These are phyloP conservation scores for Idris sp. DNA, from an alignment of 1,140 invertebrate genomes.

Conservation along the genomic window DNA sequence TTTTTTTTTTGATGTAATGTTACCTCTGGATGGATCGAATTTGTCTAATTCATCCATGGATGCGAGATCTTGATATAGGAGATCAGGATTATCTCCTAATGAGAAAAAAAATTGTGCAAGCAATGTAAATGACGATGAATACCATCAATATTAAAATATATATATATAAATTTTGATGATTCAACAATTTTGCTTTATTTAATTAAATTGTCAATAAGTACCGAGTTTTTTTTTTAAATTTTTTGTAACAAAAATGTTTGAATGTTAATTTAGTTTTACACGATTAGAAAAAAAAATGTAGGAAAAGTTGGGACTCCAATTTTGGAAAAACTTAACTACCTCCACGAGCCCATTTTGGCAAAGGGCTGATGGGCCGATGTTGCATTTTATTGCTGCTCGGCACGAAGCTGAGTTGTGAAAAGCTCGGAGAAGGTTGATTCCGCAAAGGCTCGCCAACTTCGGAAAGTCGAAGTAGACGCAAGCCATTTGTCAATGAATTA, in stretches of 20 bases:
- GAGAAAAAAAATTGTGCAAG: conserved; percentile 64
- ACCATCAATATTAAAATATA: too few species aligned
- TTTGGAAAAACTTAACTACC: conserved; percentile 66
- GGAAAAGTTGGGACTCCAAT: conserved; percentile 13
- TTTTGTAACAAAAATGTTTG: too few species aligned
- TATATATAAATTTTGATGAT: too few species aligned
- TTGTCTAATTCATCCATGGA: conserved; percentile 75
- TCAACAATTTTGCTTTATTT: too few species aligned
- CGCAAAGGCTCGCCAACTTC: conserved; percentile 79
- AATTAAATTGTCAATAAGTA: too few species aligned
- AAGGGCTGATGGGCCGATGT: conserved; percentile 77
- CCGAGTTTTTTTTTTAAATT: too few species aligned
- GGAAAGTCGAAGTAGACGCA: conserved; percentile 64
- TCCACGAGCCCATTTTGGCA: conserved; percentile 81
- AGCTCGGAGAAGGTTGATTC: conserved; percentile 78
- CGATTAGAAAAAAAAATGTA: neutral
- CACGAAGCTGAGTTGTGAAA: conserved; percentile 73
- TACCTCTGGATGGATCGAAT: conserved; percentile 71
- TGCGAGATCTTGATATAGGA: conserved; percentile 79
- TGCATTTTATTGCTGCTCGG: conserved; percentile 69
- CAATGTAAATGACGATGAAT: conserved; percentile 34
- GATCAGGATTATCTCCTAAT: conserved; percentile 80
- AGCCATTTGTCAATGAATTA: conserved; percentile 34
- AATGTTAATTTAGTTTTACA: too few species aligned
- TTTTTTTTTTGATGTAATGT: too few species aligned